Base-by-base conservation (phyloP, 2,888 invertebrate species). In the Caenorhabditis panamensis region DNA sequence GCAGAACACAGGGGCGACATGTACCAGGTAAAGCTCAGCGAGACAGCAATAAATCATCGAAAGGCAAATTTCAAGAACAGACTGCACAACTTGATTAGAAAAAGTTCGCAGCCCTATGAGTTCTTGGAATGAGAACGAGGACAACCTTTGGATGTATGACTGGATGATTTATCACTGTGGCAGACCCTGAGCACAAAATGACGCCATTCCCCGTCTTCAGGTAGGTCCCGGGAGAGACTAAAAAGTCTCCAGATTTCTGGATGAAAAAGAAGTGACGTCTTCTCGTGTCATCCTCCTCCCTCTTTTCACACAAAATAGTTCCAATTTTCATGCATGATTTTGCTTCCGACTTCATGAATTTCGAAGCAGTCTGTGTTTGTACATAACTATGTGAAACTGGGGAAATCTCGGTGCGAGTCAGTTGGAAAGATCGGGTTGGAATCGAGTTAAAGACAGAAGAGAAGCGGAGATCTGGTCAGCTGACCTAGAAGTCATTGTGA, bases 301-400 rank as follows among this genome's bases (percentile, higher is more conserved):
- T 41, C 16, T 41, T 13, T 41, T 41, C 13, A 8, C 41, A 41
- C 5, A 41, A 41, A 41, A 41, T 41, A 58, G 69, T 69, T 69
- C 28, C 59, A 36, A 69, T 49, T 68, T 58, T 68, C 68, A 68
- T 67, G 67, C 67, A 67, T 68, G 69, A 69, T 69, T 61, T 69
- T 68, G 47, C 68, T 59, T 58, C 51, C 63, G 51, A 51, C 63
- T 64, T 41, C 64, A 69, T 69, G 69, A 69, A 69, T 69, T 69
- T 37, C 36, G 16, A 51, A 69, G 56, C 58, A 68, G 54, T 49
- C 20, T 47, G 44, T 28, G n/a, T 20, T 22, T 47, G 59, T 20
- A 24, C 16, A 16, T 58, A 59, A 58, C 59, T 67, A 67, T 49
- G 47, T 8, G 20, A 51, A 54, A 51, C 3, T n/a, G 31, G 64